phyloP scores from a whole-genome alignment of 2,797 vertebrate species.

The Microcaecilia unicolor region DNA sequence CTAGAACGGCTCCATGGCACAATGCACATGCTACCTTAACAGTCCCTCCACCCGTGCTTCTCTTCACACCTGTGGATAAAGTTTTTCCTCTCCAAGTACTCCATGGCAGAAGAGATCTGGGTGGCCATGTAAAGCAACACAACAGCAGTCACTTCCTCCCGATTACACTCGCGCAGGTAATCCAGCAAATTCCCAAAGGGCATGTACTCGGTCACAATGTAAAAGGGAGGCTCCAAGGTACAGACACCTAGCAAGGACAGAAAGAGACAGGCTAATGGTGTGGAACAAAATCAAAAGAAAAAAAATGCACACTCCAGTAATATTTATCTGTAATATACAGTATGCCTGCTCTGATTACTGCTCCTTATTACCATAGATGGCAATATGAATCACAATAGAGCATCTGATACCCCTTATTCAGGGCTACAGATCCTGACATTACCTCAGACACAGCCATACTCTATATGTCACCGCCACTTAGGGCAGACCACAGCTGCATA shows the following conservation, averaged over 20 bases:
- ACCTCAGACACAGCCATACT: too few relatives aligned
- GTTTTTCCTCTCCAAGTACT: conserved; percentile 96
- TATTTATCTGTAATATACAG: neutral
- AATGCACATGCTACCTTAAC: too few relatives aligned
- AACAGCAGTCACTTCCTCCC: conserved; percentile 90
- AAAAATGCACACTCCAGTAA: neutral
- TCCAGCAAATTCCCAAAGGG: conserved; percentile 93
- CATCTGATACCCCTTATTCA: too few relatives aligned
- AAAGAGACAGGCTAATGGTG: neutral
- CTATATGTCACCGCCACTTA: too few relatives aligned
- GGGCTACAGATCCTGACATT: too few relatives aligned
- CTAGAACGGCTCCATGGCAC: too few relatives aligned
- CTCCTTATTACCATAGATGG: too few relatives aligned
- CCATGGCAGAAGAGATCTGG: conserved; percentile 98
- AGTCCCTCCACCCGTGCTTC: too few relatives aligned
- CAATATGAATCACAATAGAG: too few relatives aligned
- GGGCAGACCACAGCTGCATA: too few relatives aligned
- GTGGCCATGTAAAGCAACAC: conserved; percentile 97
- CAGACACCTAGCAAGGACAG: conserved; percentile 71
- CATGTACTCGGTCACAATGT: conserved; percentile 98
- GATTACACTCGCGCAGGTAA: conserved; percentile 89
- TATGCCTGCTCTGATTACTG: neutral
- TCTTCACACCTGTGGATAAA: conserved; percentile 87
- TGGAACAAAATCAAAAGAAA: neutral
- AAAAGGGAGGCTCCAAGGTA: conserved; percentile 94